These are phyloP conservation scores for Eumerus sabulonum DNA, from an alignment of 2,888 invertebrate species.

Conservation along the genomic window DNA sequence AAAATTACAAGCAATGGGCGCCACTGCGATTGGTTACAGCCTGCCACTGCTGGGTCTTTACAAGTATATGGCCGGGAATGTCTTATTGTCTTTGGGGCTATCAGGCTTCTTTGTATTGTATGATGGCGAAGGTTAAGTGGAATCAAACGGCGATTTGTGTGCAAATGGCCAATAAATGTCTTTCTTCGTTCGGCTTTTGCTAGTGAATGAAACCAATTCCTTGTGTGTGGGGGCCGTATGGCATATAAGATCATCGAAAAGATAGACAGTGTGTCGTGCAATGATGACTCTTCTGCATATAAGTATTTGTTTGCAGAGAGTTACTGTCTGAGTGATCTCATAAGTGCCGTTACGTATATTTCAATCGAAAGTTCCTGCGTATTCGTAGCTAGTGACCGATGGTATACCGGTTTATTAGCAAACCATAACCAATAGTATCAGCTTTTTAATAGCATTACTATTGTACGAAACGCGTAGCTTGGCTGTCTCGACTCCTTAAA, in stretches of 20 bases:
- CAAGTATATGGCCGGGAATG: constrained; percentile 46
- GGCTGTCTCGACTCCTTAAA: too few species aligned
- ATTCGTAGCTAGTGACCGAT: too few species aligned
- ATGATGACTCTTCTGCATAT: neutral
- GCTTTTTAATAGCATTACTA: too few species aligned
- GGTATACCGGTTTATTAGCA: too few species aligned
- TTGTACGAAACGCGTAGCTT: too few species aligned
- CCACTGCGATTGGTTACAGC: constrained; percentile 43
- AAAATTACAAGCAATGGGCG: constrained; percentile 41
- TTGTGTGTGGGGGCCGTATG: constrained; percentile 39
- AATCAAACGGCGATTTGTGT: constrained; percentile 54
- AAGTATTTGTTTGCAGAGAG: too few species aligned
- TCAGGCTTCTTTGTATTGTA: constrained; percentile 1
- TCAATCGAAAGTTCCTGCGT: too few species aligned
- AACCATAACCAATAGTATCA: too few species aligned
- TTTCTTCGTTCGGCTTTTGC: neutral
- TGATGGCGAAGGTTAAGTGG: neutral
- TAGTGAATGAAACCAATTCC: neutral
- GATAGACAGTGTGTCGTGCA: constrained; percentile 33
- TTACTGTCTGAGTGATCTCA: too few species aligned
- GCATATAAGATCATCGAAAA: constrained; percentile 34
- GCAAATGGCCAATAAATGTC: constrained; percentile 56
- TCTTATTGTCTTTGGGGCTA: constrained; percentile 11
- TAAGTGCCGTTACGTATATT: too few species aligned
- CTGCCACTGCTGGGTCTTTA: too few species aligned